Base-by-base conservation (phyloP, 1,140 invertebrate genomes). In the Penaeus chinensis region DNA sequence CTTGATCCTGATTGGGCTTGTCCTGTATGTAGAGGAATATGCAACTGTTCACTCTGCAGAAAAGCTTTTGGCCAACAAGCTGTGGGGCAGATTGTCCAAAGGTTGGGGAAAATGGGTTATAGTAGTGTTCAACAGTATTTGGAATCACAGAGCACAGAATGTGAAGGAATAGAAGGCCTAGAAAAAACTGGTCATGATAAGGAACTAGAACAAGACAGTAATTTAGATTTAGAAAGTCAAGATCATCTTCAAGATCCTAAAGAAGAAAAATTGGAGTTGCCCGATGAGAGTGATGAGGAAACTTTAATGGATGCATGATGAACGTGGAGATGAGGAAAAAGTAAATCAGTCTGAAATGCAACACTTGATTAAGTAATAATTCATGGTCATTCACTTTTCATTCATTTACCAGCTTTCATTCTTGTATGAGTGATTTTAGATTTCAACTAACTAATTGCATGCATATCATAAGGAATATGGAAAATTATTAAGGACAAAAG, bases 11-110 rank as follows among this genome's bases (percentile, higher is more conserved):
- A 84, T n/a, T 90, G 90, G 90, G 63, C 80, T 32, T 90, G 90
- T 71, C 90, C 90, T 22, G 90, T 90, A 7, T 90, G 90, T n/a
- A 79, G 90, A 62, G 88, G 85, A 32, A 87, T 89, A 66, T 90
- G 90, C 62, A 90, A 90, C 71, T 90, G 90, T 81, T 90, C 90
- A 20, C 77, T 90, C 54, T 90, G 90, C 74, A 83, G 90, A 65
- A 90, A 86, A 37, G 84, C 88, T 7, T 90, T 82, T 65, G 89
- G 80, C 7, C 82, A 90, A 66, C 87, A 88, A 69, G 87, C 87
- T 61, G 82, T 88, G 19, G 86, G 71, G 22, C 84, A 87, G 42
- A 89, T 86, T 37, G 82, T 84, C 19, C 79, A 87, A 37, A 74
- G 85, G 18, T 74, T 87, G 1, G 84, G 84, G 5, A 87, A 87